Base-by-base conservation (phyloP, 1,140 invertebrate genomes). In the Cotesia chilonis region DNA sequence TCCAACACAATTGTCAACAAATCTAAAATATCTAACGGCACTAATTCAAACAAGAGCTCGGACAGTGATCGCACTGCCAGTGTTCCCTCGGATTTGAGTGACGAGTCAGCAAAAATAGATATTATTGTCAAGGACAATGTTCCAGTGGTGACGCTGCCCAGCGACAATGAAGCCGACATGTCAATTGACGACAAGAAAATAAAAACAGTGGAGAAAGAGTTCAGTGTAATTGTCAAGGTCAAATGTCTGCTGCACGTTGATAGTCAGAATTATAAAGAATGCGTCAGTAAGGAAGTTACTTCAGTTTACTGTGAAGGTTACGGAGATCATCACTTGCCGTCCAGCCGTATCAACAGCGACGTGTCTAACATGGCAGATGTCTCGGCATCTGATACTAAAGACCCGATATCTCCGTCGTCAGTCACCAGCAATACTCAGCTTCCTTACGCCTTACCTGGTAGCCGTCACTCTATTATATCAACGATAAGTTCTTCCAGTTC, bases 361-460 rank as follows among this genome's bases (percentile, higher is more conserved):
- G 77, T 72, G 0, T 85, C 82, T 0, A 68, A 78, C 1, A 38
- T 85, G 1, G 84, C 83, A 14, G 85, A 87, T 51, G 84, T 86
- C n/a, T 47, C 41, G 10, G 41, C 41, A 47, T 87, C 85, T n/a
- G 83, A 78, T 5, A 83, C 81, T 55, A 83, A 85, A 12, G 83
- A 85, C 61, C 82, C 85, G n/a, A 41, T 47, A 4, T 85, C 84
- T 0, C 84, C 84, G 2, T 78, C 81, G 41, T 87, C 84, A 0
- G 80, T 84, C 0, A 81, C 74, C 0, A 85, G 83, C 36, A 84
- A 80, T 72, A 73, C 74, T 0, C 82, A 82, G 12, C 51, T 74
- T 60, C 73, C 77, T 3, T 83, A 74, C 59, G 71, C 55, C 1
- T 55, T 84, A 0, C 78, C 68, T 54, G 74, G 72, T 5, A 72